Evolutionary conservation across 2,888 invertebrate genomes (phyloP), one percentile per base, ranked within the genome.

Genomic region (Frankliniella fusca): DNA sequence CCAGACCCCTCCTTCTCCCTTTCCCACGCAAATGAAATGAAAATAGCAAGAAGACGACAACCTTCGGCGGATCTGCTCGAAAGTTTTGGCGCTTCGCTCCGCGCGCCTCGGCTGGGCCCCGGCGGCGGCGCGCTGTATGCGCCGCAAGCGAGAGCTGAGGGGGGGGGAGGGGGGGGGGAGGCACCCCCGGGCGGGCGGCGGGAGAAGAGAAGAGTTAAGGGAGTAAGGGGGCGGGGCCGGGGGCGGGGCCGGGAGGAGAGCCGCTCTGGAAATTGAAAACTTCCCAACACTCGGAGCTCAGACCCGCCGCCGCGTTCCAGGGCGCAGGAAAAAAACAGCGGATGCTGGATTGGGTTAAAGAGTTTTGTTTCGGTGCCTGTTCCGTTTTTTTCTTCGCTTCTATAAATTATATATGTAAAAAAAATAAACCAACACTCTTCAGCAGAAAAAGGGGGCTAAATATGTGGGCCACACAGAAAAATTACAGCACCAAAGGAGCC

Each of bases 21-120:
- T 38, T 38, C 38, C 70, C 70, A 27, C 70, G 70, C 27, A 76
- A 76, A 76, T 76, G 70, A 76, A 76, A 76, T 27, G 70, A 76
- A 76, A 76, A 76, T 76, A 76, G 23, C 61, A 61, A n/a, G 61
- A 61, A 23, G 70, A 76, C 70, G 70, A 61, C 70, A 76, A 76
- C 70, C 23, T 76, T 76, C 70, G 70, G 70, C 70, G 70, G 70
- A 27, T 27, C 27, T 27, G 15, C 61, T n/a, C 61, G n/a, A 61
- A 54, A 61, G 20, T 61, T 61, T 61, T 11, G 61, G 11, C 61
- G 61, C 61, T 18, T 18, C 15, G 61, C 61, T 61, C 18, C 61
- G 61, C 61, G 3, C 38, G 38, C 38, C 38, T 18, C 61, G 15
- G 15, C 61, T 18, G 61, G 61, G 61, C 54, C 3, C 5, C 54